These are phyloP conservation scores for Eublepharis macularius DNA, from an alignment of 2,113 vertebrate genomes.

Conservation along the genomic window DNA sequence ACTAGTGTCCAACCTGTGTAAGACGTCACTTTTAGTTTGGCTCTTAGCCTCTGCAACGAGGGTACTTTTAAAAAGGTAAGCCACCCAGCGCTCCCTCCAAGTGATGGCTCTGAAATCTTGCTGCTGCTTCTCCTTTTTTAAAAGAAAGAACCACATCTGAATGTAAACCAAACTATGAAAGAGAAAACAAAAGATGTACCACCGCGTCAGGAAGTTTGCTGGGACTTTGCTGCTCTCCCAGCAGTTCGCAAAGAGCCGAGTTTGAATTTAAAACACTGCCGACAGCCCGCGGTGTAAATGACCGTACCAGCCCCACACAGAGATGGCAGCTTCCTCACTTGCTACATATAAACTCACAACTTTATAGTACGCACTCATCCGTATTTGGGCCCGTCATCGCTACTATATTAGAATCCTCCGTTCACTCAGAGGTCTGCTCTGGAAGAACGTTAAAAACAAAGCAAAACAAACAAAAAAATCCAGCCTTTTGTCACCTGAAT, in stretches of 20 bases:
- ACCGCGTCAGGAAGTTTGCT: background rate
- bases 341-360: too few relatives aligned
- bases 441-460: background rate
- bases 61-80: background rate
- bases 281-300: background rate
- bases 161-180: background rate
- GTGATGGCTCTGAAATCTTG: background rate
- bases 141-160: too few relatives aligned
- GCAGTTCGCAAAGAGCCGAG: background rate
- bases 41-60: background rate
- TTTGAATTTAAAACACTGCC: background rate
- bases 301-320: background rate
- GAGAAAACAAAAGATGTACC: too few relatives aligned
- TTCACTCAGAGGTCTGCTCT: background rate
- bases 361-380: background rate
- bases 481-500: background rate
- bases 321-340: too few relatives aligned
- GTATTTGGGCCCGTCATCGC: background rate
- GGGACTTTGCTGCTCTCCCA: too few relatives aligned
- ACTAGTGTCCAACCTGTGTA: too few relatives aligned
- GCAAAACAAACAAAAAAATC: background rate
- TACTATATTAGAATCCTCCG: background rate
- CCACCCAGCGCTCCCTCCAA: too few relatives aligned
- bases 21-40: too few relatives aligned
- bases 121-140: background rate